Base-by-base conservation (phyloP, 2,113 vertebrate species). In the Ceratotherium simum region DNA sequence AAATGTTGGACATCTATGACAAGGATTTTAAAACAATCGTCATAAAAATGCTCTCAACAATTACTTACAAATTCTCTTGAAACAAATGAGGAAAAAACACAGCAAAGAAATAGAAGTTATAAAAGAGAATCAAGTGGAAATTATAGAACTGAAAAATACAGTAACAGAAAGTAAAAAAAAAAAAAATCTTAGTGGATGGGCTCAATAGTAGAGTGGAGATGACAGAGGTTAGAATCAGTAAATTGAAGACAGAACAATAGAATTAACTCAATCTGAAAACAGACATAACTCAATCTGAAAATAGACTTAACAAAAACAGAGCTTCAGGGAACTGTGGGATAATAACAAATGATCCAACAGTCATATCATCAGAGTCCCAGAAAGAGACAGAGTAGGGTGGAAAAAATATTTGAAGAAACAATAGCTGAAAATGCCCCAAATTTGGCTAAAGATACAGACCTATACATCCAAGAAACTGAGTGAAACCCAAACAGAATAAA, bases 21-120 rank as follows among this genome's bases (percentile, higher is more conserved):
- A 62, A 82, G 23, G 12, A 60, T 60, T 88, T 91, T 92, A 95
- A 96, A 96, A 90, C 20, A 70, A 46, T 13, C 12, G 58, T 81
- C 25, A 75, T 39, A 92, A 78, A 83, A 95, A 73, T 46, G 64
- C 21, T 84, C 69, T 42, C 65, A 67, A 18, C 13, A 56, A 48
- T 81, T 42, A 60, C 64, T 87, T n/a, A 65, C 16, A 67, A 69
- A 51, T 89, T 67, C 12, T 75, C 14, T 18, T 39, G 18, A 80
- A 90, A 75, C 1, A 80, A 81, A 7, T 58, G 6, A 83, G 36
- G n/a, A 65, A 83, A 89, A 93, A 51, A 48, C 31, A 48, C 82
- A 72, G 33, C 27, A 84, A 64, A 72, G 25, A 36, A 94, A 56
- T 60, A 89, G 29, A 90, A 16, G 6, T 60, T 73, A 73, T 78